Percentiles rank a stretch among this genome's conserved stretches.
These are phyloP conservation scores for Muntiacus muntjak DNA, from an alignment of 2,113 vertebrate species.

Conservation along the genomic window DNA sequence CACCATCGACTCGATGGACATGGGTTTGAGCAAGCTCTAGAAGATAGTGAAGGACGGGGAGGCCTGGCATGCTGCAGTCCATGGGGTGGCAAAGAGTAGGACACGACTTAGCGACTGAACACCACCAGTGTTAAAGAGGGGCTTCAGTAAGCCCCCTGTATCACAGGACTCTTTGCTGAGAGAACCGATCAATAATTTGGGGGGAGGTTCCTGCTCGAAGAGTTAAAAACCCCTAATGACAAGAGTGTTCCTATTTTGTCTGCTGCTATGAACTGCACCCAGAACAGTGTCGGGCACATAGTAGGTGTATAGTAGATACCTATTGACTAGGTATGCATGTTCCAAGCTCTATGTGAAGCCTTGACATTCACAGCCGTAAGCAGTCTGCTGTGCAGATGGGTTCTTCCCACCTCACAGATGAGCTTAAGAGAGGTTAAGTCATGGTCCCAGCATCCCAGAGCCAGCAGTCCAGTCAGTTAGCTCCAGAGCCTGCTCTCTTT, in stretches of 20 bases:
- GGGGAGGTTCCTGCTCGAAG: not conserved
- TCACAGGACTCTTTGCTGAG: not conserved
- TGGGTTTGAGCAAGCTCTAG: not conserved
- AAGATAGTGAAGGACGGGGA: not conserved
- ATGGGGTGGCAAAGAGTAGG: not conserved
- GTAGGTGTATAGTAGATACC: not conserved
- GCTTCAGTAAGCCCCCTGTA: no score
- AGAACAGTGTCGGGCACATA: not conserved
- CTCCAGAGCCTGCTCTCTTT: not conserved
- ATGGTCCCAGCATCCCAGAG: not conserved
- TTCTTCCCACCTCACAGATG: not conserved
- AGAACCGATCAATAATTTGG: not conserved
- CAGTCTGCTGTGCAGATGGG: not conserved
- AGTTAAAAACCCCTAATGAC: not conserved
- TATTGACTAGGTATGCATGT: not conserved
- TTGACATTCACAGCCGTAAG: not conserved
- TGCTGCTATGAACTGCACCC: not conserved
- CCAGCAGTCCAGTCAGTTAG: not conserved
- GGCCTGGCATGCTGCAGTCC: not conserved
- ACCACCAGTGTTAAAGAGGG: not conserved
- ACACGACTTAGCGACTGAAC: rapidly evolving
- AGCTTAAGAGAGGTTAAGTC: not conserved
- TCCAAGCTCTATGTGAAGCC: not conserved
- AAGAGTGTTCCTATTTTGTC: not conserved
- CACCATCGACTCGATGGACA: not conserved